Conservation (phyloP, 2,888 invertebrate genomes). For the Dicranocentrus wangi region DNA sequence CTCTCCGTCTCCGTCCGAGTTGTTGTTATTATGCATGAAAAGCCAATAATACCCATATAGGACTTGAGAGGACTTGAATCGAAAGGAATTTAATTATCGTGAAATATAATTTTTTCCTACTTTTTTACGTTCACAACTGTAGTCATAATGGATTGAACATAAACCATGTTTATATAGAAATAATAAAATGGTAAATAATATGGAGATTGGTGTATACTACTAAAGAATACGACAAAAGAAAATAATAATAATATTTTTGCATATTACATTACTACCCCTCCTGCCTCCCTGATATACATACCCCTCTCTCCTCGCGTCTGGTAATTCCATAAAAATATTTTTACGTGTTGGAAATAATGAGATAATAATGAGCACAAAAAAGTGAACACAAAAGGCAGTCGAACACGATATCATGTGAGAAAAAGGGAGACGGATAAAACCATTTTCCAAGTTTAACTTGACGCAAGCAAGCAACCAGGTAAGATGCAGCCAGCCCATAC, state of each 20-base stretch:
- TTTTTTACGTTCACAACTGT: neutral
- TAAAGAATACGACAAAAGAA: too few species aligned
- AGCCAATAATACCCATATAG: too few species aligned
- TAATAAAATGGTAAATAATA: too few species aligned
- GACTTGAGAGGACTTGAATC: too few species aligned
- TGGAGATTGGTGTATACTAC: too few species aligned
- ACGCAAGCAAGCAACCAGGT: neutral
- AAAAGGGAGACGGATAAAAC: neutral
- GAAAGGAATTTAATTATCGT: constrained; percentile 29
- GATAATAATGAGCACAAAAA: constrained; percentile 28
- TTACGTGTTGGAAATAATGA: constrained; percentile 28
- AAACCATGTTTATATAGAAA: neutral
- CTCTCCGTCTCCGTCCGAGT: too few species aligned
- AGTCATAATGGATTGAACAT: neutral
- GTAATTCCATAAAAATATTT: constrained; percentile 25
- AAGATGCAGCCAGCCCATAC: too few species aligned
- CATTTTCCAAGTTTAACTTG: neutral
- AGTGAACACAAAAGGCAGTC: neutral
- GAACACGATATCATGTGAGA: neutral
- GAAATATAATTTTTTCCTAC: constrained; percentile 8
- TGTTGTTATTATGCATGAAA: too few species aligned
- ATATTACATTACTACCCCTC: neutral
- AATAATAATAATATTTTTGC: too few species aligned
- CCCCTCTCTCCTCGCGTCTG: too few species aligned
- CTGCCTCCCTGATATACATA: too few species aligned